A percentile compares a stretch with the other conserved stretches of the same genome.
phyloP scores from a whole-genome alignment of 2,113 vertebrate genomes.

The Epinephelus cyanopodus region DNA sequence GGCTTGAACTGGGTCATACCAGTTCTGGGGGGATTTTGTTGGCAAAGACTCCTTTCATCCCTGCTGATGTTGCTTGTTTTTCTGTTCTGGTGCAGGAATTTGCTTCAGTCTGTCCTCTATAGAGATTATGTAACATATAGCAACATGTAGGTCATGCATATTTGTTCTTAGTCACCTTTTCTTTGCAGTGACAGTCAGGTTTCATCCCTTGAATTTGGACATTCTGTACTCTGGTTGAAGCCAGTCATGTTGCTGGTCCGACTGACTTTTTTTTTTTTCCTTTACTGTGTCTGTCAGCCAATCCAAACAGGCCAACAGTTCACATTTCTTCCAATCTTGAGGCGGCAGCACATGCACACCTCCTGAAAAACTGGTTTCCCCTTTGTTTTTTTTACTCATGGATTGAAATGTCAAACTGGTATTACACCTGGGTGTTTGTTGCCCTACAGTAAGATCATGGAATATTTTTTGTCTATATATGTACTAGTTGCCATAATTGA shows the following conservation, averaged over 20 bases:
- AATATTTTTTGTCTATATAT: not conserved
- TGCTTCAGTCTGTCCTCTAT: not conserved
- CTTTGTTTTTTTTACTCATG: not conserved
- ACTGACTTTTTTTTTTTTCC: slow-evolving; percentile 26
- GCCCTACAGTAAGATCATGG: not conserved
- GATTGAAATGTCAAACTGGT: not conserved
- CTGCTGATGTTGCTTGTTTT: slow-evolving; percentile 58
- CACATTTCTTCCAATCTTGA: slow-evolving; percentile 65
- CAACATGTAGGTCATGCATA: slow-evolving; percentile 8
- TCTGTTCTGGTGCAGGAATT: slow-evolving; percentile 48
- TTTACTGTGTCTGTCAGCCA: slow-evolving; percentile 39
- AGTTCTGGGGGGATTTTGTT: slow-evolving; percentile 64
- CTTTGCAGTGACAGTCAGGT: not conserved
- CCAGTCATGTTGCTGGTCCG: slow-evolving; percentile 1
- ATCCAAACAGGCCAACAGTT: slow-evolving; percentile 51
- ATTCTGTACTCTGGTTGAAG: slow-evolving; percentile 38
- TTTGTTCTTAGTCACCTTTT: not conserved
- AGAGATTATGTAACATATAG: not conserved
- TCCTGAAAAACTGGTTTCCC: slow-evolving; percentile 3
- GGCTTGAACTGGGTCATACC: slow-evolving; percentile 57
- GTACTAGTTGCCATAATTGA: not conserved
- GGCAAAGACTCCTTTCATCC: slow-evolving; percentile 16
- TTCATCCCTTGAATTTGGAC: slow-evolving; percentile 23
- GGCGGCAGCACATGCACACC: slow-evolving; percentile 58
- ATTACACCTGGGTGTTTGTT: not conserved